These are phyloP conservation scores for Drosophila rellima DNA, from an alignment of 2,888 invertebrate species.

Conservation along the genomic window DNA sequence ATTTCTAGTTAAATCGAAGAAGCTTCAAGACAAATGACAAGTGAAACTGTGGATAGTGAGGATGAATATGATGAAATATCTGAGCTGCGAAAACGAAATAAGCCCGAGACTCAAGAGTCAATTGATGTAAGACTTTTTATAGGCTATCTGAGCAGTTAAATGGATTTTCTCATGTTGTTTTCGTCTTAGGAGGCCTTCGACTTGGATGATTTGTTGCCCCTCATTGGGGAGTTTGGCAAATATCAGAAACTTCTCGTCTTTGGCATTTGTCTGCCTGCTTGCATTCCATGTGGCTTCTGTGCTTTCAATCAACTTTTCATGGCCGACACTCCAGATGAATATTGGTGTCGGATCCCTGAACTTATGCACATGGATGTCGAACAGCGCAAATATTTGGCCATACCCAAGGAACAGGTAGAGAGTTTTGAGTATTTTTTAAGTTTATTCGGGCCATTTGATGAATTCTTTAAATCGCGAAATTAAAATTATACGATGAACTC, in stretches of 20 bases:
- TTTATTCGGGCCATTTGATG: not conserved
- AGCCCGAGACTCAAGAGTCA: constrained; percentile 55
- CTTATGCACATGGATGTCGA: constrained; percentile 87
- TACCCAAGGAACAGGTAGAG: constrained; percentile 87
- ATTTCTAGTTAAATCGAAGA: constrained; percentile 3
- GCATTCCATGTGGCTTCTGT: constrained; percentile 95
- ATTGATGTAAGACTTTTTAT: constrained; percentile 55
- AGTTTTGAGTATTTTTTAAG: not conserved
- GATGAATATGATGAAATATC: constrained; percentile 76
- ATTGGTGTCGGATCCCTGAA: constrained; percentile 93
- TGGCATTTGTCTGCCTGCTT: constrained; percentile 95
- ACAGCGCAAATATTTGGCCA: constrained; percentile 88
- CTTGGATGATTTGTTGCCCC: constrained; percentile 93
- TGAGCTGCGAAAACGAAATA: constrained; percentile 63
- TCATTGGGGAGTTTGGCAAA: constrained; percentile 95
- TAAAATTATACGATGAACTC: too few relatives aligned
- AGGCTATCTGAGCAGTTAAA: not conserved
- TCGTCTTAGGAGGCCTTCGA: constrained; percentile 87
- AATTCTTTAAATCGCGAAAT: not conserved
- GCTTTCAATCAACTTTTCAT: constrained; percentile 97
- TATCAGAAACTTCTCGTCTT: constrained; percentile 95
- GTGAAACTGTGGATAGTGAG: constrained; percentile 66
- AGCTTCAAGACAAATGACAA: constrained; percentile 48
- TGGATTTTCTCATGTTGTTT: not conserved
- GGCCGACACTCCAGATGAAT: constrained; percentile 93